phyloP scores from a whole-genome alignment of 1,140 invertebrate species.

The Paraescarpia echinospica region DNA sequence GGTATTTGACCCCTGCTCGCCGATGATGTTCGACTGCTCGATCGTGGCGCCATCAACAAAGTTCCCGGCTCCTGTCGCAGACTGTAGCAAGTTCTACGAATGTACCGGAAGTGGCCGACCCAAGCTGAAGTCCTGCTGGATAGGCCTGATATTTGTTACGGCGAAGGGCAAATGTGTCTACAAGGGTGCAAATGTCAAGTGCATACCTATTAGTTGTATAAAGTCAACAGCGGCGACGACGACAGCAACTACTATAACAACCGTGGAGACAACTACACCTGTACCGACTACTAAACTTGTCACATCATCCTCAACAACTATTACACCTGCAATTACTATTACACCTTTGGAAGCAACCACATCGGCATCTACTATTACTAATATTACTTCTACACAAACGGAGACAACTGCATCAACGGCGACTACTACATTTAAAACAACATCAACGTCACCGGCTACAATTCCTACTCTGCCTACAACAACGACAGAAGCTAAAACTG shows the following conservation, averaged over 20 bases:
- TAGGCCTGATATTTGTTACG: not conserved
- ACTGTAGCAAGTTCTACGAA: not conserved
- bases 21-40: not conserved
- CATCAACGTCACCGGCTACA: not conserved
- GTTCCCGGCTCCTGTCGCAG: not conserved
- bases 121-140: not conserved
- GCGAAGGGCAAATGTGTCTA: not conserved
- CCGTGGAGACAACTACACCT: not conserved
- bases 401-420: not conserved
- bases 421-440: not conserved
- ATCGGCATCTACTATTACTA: not conserved
- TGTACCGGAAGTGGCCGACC: not conserved
- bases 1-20: not conserved
- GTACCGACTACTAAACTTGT: not conserved
- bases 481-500: not conserved
- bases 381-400: not conserved
- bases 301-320: not conserved
- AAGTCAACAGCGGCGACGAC: not conserved
- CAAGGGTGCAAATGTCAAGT: not conserved
- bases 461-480: slow-evolving; percentile 1
- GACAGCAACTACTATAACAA: not conserved
- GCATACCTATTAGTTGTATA: too few species aligned
- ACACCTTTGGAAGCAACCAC: not conserved
- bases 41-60: not conserved
- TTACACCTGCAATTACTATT: not conserved